Conservation (phyloP, 2,113 vertebrate species). For the Mesoclemmys tuberculata region DNA sequence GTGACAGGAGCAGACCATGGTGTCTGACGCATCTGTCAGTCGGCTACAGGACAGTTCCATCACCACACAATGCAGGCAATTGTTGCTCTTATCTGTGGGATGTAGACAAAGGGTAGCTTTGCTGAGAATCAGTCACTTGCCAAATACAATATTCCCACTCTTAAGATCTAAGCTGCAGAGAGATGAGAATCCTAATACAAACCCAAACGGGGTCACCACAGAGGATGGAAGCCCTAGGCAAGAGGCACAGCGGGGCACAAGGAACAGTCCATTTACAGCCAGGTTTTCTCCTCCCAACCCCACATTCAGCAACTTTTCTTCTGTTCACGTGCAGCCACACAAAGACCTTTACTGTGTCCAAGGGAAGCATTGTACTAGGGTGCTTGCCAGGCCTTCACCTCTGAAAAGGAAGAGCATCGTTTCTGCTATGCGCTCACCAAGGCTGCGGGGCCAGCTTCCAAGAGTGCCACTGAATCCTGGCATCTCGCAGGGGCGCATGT, state of each 20-base stretch:
- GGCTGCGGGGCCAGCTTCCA: not conserved
- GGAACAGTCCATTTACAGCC: not conserved
- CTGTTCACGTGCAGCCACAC: accelerated
- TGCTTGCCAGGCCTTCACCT: not conserved
- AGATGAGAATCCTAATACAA: not conserved
- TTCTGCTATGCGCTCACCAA: not conserved
- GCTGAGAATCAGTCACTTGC: not conserved
- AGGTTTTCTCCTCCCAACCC: not conserved
- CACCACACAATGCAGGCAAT: slow-evolving; percentile 86
- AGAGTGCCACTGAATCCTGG: not conserved
- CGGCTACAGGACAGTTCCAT: slow-evolving; percentile 88
- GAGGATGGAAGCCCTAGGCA: not conserved
- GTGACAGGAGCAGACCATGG: slow-evolving; percentile 84
- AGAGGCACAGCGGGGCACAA: not conserved
- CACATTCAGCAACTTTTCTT: not conserved
- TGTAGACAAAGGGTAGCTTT: not conserved
- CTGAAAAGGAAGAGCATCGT: not conserved
- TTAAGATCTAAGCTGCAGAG: not conserved
- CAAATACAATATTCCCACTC: not conserved
- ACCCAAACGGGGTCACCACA: not conserved
- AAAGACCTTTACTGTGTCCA: accelerated
- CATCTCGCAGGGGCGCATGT: not conserved
- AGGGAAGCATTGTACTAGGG: not conserved
- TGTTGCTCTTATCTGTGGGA: slow-evolving; percentile 86
- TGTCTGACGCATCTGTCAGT: slow-evolving; percentile 72